These are phyloP conservation scores for Trididemnum nubilum DNA, from an alignment of 23 tunicate genomes.

Conservation along the genomic window DNA sequence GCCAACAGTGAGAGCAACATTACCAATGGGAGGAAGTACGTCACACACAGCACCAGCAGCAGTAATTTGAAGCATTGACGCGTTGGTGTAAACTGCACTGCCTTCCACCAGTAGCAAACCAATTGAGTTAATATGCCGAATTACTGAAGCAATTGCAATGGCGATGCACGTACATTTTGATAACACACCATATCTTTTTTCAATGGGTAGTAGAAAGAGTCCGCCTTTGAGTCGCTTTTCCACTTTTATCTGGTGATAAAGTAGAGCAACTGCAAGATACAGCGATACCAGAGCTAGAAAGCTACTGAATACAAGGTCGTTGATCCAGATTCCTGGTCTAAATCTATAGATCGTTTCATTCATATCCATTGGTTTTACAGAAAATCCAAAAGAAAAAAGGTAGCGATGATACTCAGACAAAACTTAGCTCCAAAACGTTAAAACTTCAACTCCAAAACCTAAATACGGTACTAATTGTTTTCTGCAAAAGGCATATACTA, in stretches of 20 bases:
- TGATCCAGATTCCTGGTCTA: too few relatives aligned
- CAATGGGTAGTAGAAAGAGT: neutral
- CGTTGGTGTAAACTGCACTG: too few relatives aligned
- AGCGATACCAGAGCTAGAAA: neutral
- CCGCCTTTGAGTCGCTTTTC: neutral
- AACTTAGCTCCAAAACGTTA: too few relatives aligned
- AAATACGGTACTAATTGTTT: too few relatives aligned
- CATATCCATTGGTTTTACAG: too few relatives aligned
- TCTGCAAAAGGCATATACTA: too few relatives aligned
- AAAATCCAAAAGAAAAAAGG: too few relatives aligned
- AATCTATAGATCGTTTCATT: too few relatives aligned
- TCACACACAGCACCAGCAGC: too few relatives aligned
- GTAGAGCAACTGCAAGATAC: neutral
- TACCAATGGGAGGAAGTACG: neutral
- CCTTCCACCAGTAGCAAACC: neutral
- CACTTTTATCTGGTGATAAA: neutral
- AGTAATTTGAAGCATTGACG: too few relatives aligned
- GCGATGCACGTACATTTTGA: neutral
- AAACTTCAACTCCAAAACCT: too few relatives aligned
- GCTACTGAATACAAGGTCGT: neutral
- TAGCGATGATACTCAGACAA: too few relatives aligned
- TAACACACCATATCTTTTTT: neutral
- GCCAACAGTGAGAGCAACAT: slow-evolving; percentile 4
- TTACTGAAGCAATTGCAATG: neutral
- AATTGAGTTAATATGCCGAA: neutral